phyloP scores from a whole-genome alignment of 2,888 invertebrate genomes.

The Drosophila glabriapex region DNA sequence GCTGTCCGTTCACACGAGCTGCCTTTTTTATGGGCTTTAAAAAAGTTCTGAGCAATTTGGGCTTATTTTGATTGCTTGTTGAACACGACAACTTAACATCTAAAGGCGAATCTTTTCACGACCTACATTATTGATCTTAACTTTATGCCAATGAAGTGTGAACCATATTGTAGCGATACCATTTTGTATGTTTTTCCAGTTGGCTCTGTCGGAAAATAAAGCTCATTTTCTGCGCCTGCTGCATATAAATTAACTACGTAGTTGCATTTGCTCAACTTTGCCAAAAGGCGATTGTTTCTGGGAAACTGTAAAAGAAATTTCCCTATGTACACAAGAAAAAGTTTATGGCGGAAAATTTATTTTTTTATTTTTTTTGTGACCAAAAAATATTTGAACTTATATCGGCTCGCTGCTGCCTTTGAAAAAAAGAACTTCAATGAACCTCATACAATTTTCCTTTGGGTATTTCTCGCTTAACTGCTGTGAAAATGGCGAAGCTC shows the following conservation, averaged over 20 bases:
- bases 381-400: conserved; percentile 69
- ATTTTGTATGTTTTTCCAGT: neutral
- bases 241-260: conserved; percentile 68
- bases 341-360: conserved; percentile 25
- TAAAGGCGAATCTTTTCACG: conserved; percentile 23
- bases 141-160: conserved; percentile 24
- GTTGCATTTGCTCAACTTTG: conserved; percentile 31
- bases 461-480: conserved; percentile 48
- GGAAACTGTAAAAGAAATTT: conserved; percentile 2
- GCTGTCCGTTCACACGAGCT: conserved; percentile 13
- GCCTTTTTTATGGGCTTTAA: conserved; percentile 46
- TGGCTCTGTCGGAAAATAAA: conserved; percentile 21
- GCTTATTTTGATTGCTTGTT: conserved; percentile 42
- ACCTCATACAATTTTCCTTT: conserved; percentile 26
- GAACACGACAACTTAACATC: conserved; percentile 25
- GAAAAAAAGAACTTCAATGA: conserved; percentile 26
- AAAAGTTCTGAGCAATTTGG: conserved; percentile 39
- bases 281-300: conserved; percentile 11
- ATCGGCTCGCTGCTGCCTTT: conserved; percentile 45
- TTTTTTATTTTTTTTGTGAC: conserved; percentile 15
- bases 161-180: neutral
- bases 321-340: conserved; percentile 35
- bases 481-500: conserved; percentile 63
- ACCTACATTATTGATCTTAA: conserved; percentile 27
- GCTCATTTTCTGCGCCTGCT: conserved; percentile 46